These are phyloP conservation scores for Cheirogaleus medius DNA, from an alignment of 2,113 vertebrate species.

Conservation along the genomic window DNA sequence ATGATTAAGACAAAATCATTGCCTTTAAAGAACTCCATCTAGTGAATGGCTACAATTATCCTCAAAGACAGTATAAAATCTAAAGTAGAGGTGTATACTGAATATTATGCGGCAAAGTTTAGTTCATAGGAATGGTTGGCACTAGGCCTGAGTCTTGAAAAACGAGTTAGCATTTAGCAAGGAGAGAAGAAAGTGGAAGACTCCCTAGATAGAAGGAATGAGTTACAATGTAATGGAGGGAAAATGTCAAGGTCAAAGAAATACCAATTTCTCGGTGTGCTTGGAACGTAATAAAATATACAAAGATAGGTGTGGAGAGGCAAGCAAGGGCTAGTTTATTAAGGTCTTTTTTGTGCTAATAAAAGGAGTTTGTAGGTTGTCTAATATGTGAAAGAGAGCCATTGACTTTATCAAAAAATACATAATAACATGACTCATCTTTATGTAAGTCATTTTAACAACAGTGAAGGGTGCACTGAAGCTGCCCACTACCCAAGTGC, in stretches of 20 bases:
- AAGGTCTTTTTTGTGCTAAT: neutral
- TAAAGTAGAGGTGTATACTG: neutral
- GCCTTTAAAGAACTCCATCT: neutral
- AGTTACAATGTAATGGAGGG: neutral
- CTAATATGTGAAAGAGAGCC: neutral
- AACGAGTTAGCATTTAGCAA: neutral
- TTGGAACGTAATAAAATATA: neutral
- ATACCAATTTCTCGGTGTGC: neutral
- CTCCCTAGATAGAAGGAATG: neutral
- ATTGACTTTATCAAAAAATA: neutral
- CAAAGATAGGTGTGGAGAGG: neutral
- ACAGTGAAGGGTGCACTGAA: too few relatives aligned
- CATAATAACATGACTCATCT: neutral
- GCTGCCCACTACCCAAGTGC: fast-evolving
- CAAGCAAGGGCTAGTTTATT: neutral
- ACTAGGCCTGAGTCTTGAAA: neutral
- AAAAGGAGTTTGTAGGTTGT: neutral
- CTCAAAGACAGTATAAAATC: neutral
- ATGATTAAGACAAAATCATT: neutral
- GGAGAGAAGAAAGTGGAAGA: neutral
- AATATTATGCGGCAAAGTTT: neutral
- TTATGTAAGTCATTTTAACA: neutral
- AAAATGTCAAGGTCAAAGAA: neutral
- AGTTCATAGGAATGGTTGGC: neutral
- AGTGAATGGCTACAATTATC: neutral